Evolutionary conservation across 2,797 vertebrate genomes (phyloP).

Genomic region (Pangasius sanitwongsei): DNA sequence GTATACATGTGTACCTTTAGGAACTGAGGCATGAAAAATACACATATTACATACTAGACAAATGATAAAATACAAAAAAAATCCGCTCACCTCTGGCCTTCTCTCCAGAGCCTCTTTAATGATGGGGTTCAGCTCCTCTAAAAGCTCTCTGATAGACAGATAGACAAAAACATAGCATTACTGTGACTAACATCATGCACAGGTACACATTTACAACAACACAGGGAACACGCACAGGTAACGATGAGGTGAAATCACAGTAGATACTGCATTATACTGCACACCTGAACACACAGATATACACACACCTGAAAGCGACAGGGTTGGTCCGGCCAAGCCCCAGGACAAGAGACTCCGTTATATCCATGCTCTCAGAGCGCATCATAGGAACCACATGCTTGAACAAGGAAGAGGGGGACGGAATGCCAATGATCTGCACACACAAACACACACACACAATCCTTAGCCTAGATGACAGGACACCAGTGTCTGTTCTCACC

Average conservation of each 20-base stretch:
- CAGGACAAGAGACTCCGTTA: slow-evolving; percentile 97
- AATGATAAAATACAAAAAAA: not conserved
- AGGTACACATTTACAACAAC: not conserved
- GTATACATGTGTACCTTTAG: not conserved
- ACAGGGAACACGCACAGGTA: not conserved
- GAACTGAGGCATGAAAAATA: not conserved
- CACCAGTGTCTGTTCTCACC: not conserved
- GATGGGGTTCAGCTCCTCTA: slow-evolving; percentile 98
- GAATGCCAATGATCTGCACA: slow-evolving; percentile 90
- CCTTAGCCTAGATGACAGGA: not conserved
- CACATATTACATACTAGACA: not conserved
- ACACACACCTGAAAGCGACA: slow-evolving; percentile 88
- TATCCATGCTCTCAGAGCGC: slow-evolving; percentile 99
- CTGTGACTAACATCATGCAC: not conserved
- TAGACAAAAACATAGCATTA: slow-evolving; percentile 14
- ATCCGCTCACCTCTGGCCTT: slow-evolving; percentile 91
- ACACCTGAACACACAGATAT: slow-evolving; percentile 9
- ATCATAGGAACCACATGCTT: slow-evolving; percentile 99
- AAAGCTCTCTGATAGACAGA: slow-evolving; percentile 84
- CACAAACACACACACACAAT: slow-evolving; percentile 40
- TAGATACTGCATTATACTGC: not conserved
- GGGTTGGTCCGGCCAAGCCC: slow-evolving; percentile 99
- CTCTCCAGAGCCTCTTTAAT: slow-evolving; percentile 99
- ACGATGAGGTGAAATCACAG: not conserved
- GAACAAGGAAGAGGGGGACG: slow-evolving; percentile 95